Evolutionary conservation across 2,888 invertebrate genomes (phyloP).

Genomic region (Dicyrtoma fusca): DNA sequence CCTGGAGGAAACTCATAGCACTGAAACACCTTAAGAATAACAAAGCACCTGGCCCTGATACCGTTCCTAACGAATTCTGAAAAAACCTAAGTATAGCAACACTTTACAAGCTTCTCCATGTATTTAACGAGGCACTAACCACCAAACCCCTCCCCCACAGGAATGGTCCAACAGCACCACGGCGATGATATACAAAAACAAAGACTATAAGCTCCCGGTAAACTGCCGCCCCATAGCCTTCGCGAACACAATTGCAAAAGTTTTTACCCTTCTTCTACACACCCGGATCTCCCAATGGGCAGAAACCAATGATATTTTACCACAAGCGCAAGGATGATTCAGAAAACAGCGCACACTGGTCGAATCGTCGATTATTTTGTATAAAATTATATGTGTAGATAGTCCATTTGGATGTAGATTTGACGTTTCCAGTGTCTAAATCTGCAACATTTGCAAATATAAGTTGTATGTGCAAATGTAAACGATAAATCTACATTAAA

Average conservation of each 20-base stretch:
- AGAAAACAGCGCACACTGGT: too few relatives aligned
- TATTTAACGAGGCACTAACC: not conserved
- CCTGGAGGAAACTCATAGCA: too few relatives aligned
- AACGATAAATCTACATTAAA: too few relatives aligned
- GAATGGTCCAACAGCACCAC: conserved; percentile 40
- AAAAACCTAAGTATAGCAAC: not conserved
- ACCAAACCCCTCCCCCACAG: not conserved
- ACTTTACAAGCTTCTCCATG: not conserved
- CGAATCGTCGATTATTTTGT: too few relatives aligned
- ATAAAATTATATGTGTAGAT: too few relatives aligned
- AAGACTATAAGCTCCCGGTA: conserved; percentile 34
- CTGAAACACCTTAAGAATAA: not conserved
- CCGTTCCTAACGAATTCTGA: conserved; percentile 4
- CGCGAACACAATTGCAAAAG: conserved; percentile 11
- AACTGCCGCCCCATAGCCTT: conserved; percentile 47
- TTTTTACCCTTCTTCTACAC: not conserved
- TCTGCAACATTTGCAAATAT: too few relatives aligned
- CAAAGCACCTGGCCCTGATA: conserved; percentile 25
- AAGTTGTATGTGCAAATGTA: too few relatives aligned
- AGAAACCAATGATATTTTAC: conserved; percentile 46
- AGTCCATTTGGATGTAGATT: too few relatives aligned
- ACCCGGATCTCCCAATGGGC: conserved; percentile 37
- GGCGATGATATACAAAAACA: conserved; percentile 48
- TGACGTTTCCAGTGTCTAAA: too few relatives aligned
- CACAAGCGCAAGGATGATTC: conserved; percentile 56